Base-by-base conservation (phyloP, 1,140 invertebrate species). In the Megalopta genalis region DNA sequence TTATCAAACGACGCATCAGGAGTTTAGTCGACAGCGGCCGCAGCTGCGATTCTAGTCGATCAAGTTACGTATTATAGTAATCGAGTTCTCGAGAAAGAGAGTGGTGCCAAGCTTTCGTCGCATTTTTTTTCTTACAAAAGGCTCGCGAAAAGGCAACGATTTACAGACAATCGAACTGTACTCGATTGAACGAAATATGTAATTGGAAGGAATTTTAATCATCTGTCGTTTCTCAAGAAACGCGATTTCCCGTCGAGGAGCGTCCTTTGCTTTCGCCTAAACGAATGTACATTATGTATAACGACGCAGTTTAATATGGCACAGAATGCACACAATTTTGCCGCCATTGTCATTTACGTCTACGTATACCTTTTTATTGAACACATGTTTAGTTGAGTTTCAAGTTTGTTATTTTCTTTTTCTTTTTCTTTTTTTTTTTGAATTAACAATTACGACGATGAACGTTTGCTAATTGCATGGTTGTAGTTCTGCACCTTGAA, bases 351-450 rank as follows among this genome's bases (percentile, higher is more conserved):
- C 18, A 57, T 57, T 46, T 74, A 23, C 27, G 42, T 27, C n/a
- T 5, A 46, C 16, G 32, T 60, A 18, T 7, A 16, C 59, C 10
- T 46, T 46, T 39, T 16, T 42, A 49, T 69, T 49, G 67, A 69
- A 63, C 42, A 37, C 21, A 63, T 77, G 59, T 10, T 71, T 77
- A 67, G 62, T 60, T 69, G 27, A 52, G 27, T 70, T 77, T 77
- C 42, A 16, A 63, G 42, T 77, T 71, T 71, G 23, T 52, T 71
- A 2, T 23, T 21, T 46, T 46, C 4, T 4, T 32, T 32, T 4
- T 32, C 4, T 32, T 32, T 32, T 42, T 64, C 27, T 32, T 4
- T 32, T 32, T 32, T 32, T 32, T 42, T 64, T 39, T 62, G 54
- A 39, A 32, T 54, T 25, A 39, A 23, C 5, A 37, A 63, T 71